Base-by-base conservation (phyloP, 1,140 invertebrate genomes). In the Orchesella cincta region DNA sequence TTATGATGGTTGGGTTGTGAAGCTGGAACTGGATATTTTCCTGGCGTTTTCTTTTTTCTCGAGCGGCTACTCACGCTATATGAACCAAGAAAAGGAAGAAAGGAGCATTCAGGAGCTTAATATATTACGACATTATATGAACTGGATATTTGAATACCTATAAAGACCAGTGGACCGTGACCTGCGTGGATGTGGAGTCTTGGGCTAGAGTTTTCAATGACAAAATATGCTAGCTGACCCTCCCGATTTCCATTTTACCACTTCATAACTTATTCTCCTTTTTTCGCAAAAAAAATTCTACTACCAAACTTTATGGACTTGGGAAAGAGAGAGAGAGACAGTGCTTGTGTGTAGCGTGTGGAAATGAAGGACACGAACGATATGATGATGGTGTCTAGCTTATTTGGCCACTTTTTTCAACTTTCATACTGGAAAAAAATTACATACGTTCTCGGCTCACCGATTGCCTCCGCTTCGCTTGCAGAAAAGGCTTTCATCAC, bases 201-300 rank as follows among this genome's bases (percentile, higher is more conserved):
- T 31, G 23, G 2, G 31, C 26, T 67, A 67, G 8, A 31, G 31
- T 33, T 62, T 28, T n/a, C 62, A 31, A 29, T 67, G 62, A 67
- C 62, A 67, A 67, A 67, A 67, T 67, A 67, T 67, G 62, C 28
- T 33, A 31, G 62, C 28, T 67, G 62, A 67, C 62, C 62, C 62
- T 67, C 62, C 62, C 62, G 31, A 33, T 67, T 29, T 23, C 28
- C 31, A 67, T 67, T 67, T 67, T 67, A 29, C 62, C 62, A 67
- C 62, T 67, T 67, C 62, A 67, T 67, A 67, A 67, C 8, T 67
- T 67, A 67, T 67, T 67, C 28, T 5, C 8, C 5, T 12, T 5
- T n/a, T 5, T n/a, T 62, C 23, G 8, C n/a, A 67, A 67, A 67
- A 67, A 31, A 67, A 46, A 46, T 46, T 46, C 20, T 12, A 20